Evolutionary conservation across 2,888 invertebrate species (phyloP).

Genomic region (Troides helena): DNA sequence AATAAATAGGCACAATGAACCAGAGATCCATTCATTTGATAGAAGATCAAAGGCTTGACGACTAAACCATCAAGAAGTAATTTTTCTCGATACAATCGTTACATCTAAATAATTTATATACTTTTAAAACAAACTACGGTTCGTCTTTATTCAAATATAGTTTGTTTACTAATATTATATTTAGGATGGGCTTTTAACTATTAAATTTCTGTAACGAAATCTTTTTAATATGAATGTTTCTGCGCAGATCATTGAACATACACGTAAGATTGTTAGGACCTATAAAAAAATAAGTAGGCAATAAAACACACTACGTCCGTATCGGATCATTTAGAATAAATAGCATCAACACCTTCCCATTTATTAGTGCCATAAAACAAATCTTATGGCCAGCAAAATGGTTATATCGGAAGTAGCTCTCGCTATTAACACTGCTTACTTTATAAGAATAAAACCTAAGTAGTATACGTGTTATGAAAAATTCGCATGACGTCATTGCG

Average conservation of each 20-base stretch:
- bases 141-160: neutral
- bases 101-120: neutral
- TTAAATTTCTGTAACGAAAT: neutral
- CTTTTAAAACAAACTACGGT: neutral
- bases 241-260: neutral
- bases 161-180: neutral
- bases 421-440: conserved; percentile 5
- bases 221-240: neutral
- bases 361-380: conserved; percentile 21
- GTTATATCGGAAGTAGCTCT: conserved; percentile 20
- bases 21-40: conserved; percentile 1
- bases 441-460: conserved; percentile 13
- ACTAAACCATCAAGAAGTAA: neutral
- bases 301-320: conserved; percentile 17
- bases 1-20: conserved; percentile 10
- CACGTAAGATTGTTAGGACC: neutral
- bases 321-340: conserved; percentile 17
- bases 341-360: conserved; percentile 26
- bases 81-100: neutral
- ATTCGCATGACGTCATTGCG: conserved; percentile 20
- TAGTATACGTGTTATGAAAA: conserved; percentile 16
- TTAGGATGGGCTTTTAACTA: neutral
- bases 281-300: neutral
- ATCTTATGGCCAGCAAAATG: conserved; percentile 11
- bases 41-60: conserved; percentile 8